Evolutionary conservation across 53 echinoderm and acorn worm species (phyloP).

Genomic region (Paelopatides confundens): DNA sequence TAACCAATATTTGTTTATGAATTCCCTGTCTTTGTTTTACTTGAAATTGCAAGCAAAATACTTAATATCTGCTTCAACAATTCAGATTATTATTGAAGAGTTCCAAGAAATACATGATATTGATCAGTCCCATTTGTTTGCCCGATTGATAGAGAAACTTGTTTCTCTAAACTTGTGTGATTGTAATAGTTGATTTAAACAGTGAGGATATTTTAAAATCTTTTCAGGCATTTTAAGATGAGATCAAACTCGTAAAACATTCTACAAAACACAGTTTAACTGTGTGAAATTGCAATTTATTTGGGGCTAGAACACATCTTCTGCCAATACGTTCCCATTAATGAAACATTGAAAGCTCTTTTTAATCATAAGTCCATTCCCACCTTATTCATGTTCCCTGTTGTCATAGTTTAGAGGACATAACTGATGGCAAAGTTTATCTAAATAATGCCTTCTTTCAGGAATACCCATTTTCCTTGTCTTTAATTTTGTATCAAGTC

Average conservation of each 20-base stretch:
- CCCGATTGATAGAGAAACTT: slow-evolving; percentile 18
- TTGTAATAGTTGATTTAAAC: background rate
- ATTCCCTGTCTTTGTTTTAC: slow-evolving; percentile 39
- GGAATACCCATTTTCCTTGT: background rate
- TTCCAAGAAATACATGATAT: slow-evolving; percentile 33
- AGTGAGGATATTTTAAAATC: slow-evolving; percentile 36
- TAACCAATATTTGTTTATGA: too few relatives aligned
- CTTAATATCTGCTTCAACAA: slow-evolving; percentile 34
- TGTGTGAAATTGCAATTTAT: slow-evolving; percentile 39
- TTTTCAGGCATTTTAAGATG: slow-evolving; percentile 37
- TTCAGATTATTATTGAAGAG: slow-evolving; percentile 53
- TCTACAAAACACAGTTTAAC: slow-evolving; percentile 41
- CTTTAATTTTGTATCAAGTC: slow-evolving; percentile 55
- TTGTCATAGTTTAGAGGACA: slow-evolving; percentile 39
- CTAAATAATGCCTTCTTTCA: slow-evolving; percentile 14
- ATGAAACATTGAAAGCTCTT: slow-evolving; percentile 42
- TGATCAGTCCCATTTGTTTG: slow-evolving; percentile 22
- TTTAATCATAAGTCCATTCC: slow-evolving; percentile 28
- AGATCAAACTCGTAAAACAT: slow-evolving; percentile 53
- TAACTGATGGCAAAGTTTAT: slow-evolving; percentile 53
- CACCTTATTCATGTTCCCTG: background rate
- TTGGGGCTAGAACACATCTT: slow-evolving; percentile 43
- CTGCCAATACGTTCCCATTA: slow-evolving; percentile 50
- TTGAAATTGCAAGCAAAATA: slow-evolving; percentile 52
- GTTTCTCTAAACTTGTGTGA: slow-evolving; percentile 1